Conservation (phyloP, 1,140 invertebrate species). For the Meloidogyne chitwoodi region DNA sequence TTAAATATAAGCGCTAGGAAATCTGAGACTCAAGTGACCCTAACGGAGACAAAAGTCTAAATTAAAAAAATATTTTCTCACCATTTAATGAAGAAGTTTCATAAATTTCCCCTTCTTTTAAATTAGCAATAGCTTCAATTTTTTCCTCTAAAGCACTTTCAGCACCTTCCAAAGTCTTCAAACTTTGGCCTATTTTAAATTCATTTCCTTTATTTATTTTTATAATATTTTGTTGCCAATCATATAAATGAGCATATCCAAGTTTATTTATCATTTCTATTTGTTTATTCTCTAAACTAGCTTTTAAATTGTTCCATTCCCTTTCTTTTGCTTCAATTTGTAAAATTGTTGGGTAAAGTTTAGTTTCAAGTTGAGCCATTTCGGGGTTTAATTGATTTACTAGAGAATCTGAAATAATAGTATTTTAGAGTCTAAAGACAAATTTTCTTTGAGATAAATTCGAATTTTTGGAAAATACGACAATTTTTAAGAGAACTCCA, state of each 20-base stretch:
- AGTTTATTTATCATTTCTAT: neutral
- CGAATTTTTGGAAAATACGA: no score
- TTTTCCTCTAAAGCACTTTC: neutral
- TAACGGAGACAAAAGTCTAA: no score
- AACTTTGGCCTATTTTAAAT: neutral
- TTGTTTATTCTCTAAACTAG: slow-evolving; percentile 5
- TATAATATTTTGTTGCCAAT: slow-evolving; percentile 1
- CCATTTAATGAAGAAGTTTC: neutral
- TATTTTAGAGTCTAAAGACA: neutral
- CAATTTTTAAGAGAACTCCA: no score
- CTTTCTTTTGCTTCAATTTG: neutral
- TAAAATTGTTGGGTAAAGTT: slow-evolving; percentile 6
- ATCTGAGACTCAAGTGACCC: neutral
- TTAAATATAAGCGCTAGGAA: no score
- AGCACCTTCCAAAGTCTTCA: neutral
- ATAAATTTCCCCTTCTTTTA: neutral
- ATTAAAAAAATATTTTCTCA: neutral
- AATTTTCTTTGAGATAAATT: no score
- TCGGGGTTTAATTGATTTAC: neutral
- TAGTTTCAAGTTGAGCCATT: neutral
- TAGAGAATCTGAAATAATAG: neutral
- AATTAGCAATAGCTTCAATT: neutral
- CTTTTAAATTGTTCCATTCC: slow-evolving; percentile 4
- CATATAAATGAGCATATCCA: slow-evolving; percentile 4
- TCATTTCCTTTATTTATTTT: neutral